Percentiles rank a stretch among this genome's conserved stretches.
phyloP scores from a whole-genome alignment of 2,888 invertebrate species.

The Omphaloscelis lunosa region DNA sequence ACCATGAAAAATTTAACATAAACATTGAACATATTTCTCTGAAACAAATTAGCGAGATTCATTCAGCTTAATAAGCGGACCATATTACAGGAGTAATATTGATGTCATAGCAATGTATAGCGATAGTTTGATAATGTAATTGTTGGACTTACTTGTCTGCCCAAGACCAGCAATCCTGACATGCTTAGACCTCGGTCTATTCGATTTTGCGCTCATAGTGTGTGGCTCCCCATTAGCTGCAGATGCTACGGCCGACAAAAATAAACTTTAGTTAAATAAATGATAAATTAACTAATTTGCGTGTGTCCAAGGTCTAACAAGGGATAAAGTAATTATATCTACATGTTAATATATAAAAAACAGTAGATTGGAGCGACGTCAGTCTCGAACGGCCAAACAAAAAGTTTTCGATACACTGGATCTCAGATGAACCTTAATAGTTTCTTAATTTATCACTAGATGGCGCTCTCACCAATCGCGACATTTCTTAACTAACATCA shows the following conservation, averaged over 20 bases:
- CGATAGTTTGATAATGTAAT: not conserved
- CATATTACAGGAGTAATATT: not conserved
- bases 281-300: not conserved
- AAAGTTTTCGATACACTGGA: not conserved
- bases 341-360: not conserved
- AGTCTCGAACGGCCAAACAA: not conserved
- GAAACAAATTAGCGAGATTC: not conserved
- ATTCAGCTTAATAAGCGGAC: not conserved
- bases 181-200: conserved; percentile 77
- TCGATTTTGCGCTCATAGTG: conserved; percentile 72
- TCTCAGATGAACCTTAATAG: not conserved
- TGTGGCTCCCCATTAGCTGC: conserved; percentile 81
- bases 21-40: not conserved
- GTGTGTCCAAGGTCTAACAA: too few relatives aligned
- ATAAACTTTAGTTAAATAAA: not conserved
- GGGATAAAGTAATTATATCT: too few relatives aligned
- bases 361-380: too few relatives aligned
- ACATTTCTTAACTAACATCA: not conserved
- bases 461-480: conserved; percentile 7
- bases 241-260: conserved; percentile 65
- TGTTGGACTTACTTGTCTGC: conserved; percentile 77
- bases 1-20: not conserved
- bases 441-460: conserved; percentile 8
- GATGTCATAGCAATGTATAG: not conserved
- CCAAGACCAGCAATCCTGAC: conserved; percentile 80